A percentile compares a stretch with the other conserved stretches of the same genome.
These are phyloP conservation scores for Bergia sp. DNA, from an alignment of 92 coral and sea anemone genomes.

Conservation along the genomic window DNA sequence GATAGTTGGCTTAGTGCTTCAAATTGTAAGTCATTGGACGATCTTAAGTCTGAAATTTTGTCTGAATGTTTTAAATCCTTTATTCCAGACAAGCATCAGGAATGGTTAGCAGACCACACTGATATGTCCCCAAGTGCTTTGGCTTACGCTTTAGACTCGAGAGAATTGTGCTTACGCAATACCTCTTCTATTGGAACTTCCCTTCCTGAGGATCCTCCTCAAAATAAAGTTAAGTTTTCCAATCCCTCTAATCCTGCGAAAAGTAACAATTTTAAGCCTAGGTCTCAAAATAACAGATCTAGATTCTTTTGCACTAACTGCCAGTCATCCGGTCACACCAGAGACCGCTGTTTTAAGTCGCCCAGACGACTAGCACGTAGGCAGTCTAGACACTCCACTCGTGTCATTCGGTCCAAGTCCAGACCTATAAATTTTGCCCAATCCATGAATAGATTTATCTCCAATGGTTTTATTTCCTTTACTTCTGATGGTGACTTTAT, in stretches of 20 bases:
- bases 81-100: slow-evolving; percentile 20
- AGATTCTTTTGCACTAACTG: slow-evolving; percentile 19
- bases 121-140: slow-evolving; percentile 20
- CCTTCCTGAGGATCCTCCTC: slow-evolving; percentile 22
- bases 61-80: slow-evolving; percentile 17
- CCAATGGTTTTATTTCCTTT: slow-evolving; percentile 18
- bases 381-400: slow-evolving; percentile 21
- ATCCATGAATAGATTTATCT: slow-evolving; percentile 17
- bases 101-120: slow-evolving; percentile 20
- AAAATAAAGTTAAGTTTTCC: slow-evolving; percentile 17
- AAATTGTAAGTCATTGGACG: slow-evolving; percentile 19
- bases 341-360: slow-evolving; percentile 21
- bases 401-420: slow-evolving; percentile 21
- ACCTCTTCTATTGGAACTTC: slow-evolving; percentile 19
- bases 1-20: slow-evolving; percentile 20
- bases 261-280: slow-evolving; percentile 17
- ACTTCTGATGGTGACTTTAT: slow-evolving; percentile 19
- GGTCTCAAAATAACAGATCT: slow-evolving; percentile 19
- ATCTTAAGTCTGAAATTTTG: slow-evolving; percentile 17
- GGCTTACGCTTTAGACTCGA: slow-evolving; percentile 21
- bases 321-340: slow-evolving; percentile 22
- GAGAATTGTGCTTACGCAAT: slow-evolving; percentile 19
- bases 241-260: slow-evolving; percentile 20
- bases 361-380: slow-evolving; percentile 22
- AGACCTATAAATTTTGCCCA: slow-evolving; percentile 19